These are phyloP conservation scores for Netelia fuscicornis DNA, from an alignment of 2,888 invertebrate genomes.

Conservation along the genomic window DNA sequence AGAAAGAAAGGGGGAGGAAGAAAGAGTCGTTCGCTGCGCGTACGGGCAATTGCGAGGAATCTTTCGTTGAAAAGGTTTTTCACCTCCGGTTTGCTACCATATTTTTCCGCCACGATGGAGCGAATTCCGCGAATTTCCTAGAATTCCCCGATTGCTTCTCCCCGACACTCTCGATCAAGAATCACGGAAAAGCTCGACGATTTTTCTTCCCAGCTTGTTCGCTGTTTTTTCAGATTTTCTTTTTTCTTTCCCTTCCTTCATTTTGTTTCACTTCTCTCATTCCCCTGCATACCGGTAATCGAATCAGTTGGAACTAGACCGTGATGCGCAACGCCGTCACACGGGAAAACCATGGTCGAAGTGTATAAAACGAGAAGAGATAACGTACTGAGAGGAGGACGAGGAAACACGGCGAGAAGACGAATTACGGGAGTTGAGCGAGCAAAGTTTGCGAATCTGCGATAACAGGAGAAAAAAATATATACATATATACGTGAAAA, in stretches of 20 bases:
- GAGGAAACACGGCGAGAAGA: background rate
- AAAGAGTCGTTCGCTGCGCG: background rate
- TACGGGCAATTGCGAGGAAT: slow-evolving; percentile 9
- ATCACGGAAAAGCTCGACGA: slow-evolving; percentile 13
- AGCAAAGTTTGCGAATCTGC: background rate
- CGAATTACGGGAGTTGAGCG: background rate
- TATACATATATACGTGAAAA: background rate
- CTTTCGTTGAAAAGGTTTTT: background rate
- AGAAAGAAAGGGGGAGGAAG: background rate
- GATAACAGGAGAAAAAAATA: background rate
- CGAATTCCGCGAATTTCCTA: slow-evolving; percentile 21
- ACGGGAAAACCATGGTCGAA: slow-evolving; percentile 6
- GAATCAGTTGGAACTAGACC: slow-evolving; percentile 64
- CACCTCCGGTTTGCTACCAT: background rate
- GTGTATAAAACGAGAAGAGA: slow-evolving; percentile 49
- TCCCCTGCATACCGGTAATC: slow-evolving; percentile 33
- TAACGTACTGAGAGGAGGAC: slow-evolving; percentile 9
- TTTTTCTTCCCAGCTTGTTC: slow-evolving; percentile 20
- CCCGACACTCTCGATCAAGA: slow-evolving; percentile 11
- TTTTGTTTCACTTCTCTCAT: background rate
- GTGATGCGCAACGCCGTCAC: slow-evolving; percentile 47
- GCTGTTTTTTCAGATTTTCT: slow-evolving; percentile 25
- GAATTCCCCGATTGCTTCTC: slow-evolving; percentile 32
- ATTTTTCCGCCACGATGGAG: slow-evolving; percentile 2
- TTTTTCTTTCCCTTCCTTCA: background rate